Evolutionary conservation across 2,888 invertebrate genomes (phyloP), one percentile per base, ranked within the genome.

Genomic region (Clitarchus hookeri): DNA sequence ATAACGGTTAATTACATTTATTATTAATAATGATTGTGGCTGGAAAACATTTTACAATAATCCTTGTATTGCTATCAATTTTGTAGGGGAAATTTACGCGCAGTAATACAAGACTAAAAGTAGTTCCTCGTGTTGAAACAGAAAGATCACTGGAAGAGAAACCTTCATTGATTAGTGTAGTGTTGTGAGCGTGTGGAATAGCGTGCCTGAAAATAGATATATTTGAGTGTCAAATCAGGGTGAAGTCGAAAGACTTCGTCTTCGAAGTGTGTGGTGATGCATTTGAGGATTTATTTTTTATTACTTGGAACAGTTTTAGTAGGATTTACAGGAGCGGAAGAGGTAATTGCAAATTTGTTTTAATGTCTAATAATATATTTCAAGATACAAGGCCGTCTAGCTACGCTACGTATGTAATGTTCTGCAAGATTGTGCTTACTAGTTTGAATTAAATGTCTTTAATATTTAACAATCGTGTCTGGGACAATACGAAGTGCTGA

Each of bases 281-380:
- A 95, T 94, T 95, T 94, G 92, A 94, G 95, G 95, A 95, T 95
- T 95, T 94, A 94, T 92, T 93, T 94, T 93, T 93, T 95, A 93
- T 93, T 95, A 93, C 94, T 94, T 93, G 94, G 94, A 93, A 94
- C 95, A 93, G 93, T 95, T 93, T 93, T 95, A 91, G 92, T 94
- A 92, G 95, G 95, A 94, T 95, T 94, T 93, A 94, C 95, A 92
- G 93, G 94, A 93, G 95, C 94, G 92, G 93, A 94, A 93, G 95
- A 95, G 95, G 95, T 95, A 94, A 95, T 65, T 65, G 65, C 65
- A 19, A 65, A 65, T 9, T 16, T 65, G 16, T 65, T 19, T 36
- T 19, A 53, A 65, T 0, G 19, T 65, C 0, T 65, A 9, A 19
- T 65, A 11, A 65, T 65, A 1, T 23, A 65, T 65, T 23, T 16